These are phyloP conservation scores for Strigamia crassipes DNA, from an alignment of 2,888 invertebrate genomes.

Conservation along the genomic window DNA sequence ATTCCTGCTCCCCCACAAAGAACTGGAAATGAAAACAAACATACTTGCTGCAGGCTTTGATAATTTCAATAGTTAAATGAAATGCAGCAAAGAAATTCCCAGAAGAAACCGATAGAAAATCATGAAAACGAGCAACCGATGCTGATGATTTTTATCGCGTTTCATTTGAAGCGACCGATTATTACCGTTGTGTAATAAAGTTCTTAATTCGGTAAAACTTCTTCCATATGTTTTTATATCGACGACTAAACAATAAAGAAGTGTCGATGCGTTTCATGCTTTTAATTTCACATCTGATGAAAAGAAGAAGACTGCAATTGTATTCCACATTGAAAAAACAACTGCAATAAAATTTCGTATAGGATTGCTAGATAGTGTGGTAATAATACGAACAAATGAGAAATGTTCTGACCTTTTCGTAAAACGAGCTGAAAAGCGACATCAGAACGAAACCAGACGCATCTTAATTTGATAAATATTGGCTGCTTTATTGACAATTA, in stretches of 20 bases:
- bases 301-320: neutral
- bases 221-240: too few relatives aligned
- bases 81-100: neutral
- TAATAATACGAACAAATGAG: neutral
- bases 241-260: neutral
- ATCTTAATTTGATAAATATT: conserved; percentile 5
- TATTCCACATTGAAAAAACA: neutral
- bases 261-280: neutral
- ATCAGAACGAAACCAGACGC: neutral
- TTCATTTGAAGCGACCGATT: neutral
- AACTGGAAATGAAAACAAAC: neutral
- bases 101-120: neutral
- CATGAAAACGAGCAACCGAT: neutral
- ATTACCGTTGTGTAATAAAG: neutral
- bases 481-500: conserved; percentile 5
- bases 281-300: neutral
- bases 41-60: neutral
- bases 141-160: neutral
- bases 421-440: neutral
- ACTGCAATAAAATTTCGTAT: neutral
- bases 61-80: neutral
- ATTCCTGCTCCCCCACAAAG: neutral
- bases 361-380: neutral
- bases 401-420: neutral
- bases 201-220: neutral